phyloP scores from a whole-genome alignment of 2,888 invertebrate genomes.

The Drosophila engyochracea region DNA sequence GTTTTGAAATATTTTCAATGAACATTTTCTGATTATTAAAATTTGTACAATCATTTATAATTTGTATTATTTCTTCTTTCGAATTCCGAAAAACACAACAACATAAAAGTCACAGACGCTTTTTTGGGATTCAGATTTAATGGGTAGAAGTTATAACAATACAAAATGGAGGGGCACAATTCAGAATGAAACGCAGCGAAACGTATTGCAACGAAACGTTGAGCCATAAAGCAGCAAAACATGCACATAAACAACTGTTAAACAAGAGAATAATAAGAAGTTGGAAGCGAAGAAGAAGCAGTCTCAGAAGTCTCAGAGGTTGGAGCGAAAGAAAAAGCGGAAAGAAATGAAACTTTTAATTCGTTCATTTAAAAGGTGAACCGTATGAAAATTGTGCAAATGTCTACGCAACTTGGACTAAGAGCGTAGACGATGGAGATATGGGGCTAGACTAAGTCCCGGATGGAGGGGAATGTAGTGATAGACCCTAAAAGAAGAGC shows the following conservation, averaged over 20 bases:
- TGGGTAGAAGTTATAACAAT: constrained; percentile 5
- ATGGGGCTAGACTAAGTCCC: not conserved
- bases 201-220: constrained; percentile 37
- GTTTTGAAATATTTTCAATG: not conserved
- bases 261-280: constrained; percentile 3
- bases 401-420: constrained; percentile 40
- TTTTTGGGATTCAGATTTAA: not conserved
- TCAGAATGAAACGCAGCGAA: constrained; percentile 27
- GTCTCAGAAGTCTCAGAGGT: not conserved
- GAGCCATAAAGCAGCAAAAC: constrained; percentile 16
- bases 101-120: not conserved
- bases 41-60: not conserved
- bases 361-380: constrained; percentile 78
- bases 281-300: not conserved
- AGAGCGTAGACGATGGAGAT: not conserved
- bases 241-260: constrained; percentile 42
- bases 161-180: constrained; percentile 34
- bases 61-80: not conserved
- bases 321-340: constrained; percentile 18
- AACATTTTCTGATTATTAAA: not conserved
- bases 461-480: not conserved
- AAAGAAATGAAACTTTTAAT: constrained; percentile 72
- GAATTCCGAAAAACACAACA: not conserved
- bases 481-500: not conserved
- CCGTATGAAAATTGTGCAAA: constrained; percentile 76